These are phyloP conservation scores for Yponomeuta sedellus DNA, from an alignment of 2,888 invertebrate genomes.

Conservation along the genomic window DNA sequence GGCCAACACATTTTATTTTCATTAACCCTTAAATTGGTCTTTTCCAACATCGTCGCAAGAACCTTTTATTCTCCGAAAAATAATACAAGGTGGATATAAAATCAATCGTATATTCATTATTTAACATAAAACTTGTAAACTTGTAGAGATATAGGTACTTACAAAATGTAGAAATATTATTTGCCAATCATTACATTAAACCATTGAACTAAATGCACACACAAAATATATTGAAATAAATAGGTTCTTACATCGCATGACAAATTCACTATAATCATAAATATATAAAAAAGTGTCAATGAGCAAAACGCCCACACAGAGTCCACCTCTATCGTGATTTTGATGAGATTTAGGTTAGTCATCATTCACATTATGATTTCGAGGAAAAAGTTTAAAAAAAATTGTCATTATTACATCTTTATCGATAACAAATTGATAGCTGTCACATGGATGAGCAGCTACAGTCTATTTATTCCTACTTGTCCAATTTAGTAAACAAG, in stretches of 20 bases:
- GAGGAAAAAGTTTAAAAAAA: too few relatives aligned
- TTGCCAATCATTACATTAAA: neutral
- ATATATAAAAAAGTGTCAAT: neutral
- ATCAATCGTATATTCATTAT: neutral
- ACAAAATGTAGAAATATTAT: neutral
- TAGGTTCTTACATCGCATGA: neutral
- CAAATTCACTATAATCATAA: neutral
- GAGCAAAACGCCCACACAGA: too few relatives aligned
- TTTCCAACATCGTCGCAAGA: neutral
- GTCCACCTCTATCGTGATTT: too few relatives aligned
- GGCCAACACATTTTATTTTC: too few relatives aligned
- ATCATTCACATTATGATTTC: too few relatives aligned
- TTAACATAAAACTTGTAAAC: neutral
- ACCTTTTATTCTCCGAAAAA: neutral
- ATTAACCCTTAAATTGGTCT: too few relatives aligned
- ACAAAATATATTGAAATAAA: neutral
- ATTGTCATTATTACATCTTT: too few relatives aligned
- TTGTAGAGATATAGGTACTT: neutral
- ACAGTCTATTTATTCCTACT: too few relatives aligned
- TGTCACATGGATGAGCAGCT: too few relatives aligned
- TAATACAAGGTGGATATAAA: neutral
- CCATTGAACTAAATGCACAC: slow-evolving; percentile 1
- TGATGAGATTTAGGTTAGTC: too few relatives aligned
- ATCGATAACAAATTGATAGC: too few relatives aligned
- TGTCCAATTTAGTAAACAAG: too few relatives aligned